Evolutionary conservation across 2,113 vertebrate genomes (phyloP).

Genomic region (Bagarius yarrelli): DNA sequence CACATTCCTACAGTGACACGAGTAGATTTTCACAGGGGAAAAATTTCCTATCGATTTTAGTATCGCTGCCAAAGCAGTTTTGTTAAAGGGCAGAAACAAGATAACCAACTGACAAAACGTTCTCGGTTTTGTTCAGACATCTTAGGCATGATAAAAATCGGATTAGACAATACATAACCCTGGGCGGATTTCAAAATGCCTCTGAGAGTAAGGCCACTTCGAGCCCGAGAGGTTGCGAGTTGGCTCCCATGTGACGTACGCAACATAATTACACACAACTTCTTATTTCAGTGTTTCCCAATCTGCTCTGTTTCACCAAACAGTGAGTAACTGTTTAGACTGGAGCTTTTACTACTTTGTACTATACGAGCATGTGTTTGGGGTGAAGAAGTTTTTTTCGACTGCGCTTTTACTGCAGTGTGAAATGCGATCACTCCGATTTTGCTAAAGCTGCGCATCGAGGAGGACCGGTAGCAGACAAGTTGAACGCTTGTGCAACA

Average conservation of each 20-base stretch:
- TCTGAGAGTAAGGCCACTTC: neutral
- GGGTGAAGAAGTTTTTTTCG: neutral
- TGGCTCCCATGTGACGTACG: neutral
- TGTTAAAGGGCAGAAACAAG: neutral
- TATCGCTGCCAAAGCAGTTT: neutral
- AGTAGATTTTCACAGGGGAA: no score
- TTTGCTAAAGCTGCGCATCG: neutral
- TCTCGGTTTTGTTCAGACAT: neutral
- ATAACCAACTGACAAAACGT: neutral
- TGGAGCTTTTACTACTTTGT: neutral
- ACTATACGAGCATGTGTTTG: neutral
- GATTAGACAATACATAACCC: constrained; percentile 9
- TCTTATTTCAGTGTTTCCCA: constrained; percentile 1
- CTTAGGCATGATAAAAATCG: neutral
- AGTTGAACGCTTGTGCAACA: neutral
- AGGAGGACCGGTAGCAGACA: neutral
- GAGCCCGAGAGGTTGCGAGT: neutral
- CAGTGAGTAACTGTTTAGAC: neutral
- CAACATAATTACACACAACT: constrained; percentile 6
- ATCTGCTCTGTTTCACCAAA: constrained; percentile 1
- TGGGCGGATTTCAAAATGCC: neutral
- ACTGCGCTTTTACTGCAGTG: neutral
- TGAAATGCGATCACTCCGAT: neutral
- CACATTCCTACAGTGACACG: neutral
- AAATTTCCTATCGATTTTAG: neutral